phyloP scores from a whole-genome alignment of 2,888 invertebrate genomes.

The Steinernema scapterisci region DNA sequence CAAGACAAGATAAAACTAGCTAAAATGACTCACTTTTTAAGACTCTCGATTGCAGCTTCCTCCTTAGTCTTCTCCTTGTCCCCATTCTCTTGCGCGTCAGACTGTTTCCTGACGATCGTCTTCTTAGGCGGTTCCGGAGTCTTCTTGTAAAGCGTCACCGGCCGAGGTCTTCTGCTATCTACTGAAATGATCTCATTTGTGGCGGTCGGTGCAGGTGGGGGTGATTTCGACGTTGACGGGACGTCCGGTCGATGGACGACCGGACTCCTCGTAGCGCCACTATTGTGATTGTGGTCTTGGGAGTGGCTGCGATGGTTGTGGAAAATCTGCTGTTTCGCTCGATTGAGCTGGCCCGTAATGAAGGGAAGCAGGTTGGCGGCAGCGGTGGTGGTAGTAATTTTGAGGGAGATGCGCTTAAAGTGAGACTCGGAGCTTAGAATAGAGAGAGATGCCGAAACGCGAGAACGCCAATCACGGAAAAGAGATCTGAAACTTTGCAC shows the following conservation, averaged over 20 bases:
- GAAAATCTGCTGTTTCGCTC: slow-evolving; percentile 28
- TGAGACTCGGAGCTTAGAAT: too few species aligned
- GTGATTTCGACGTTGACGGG: background rate
- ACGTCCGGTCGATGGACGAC: background rate
- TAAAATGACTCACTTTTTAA: slow-evolving; percentile 29
- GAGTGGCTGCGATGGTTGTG: slow-evolving; percentile 19
- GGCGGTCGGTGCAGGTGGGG: too few species aligned
- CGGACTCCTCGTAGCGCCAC: background rate
- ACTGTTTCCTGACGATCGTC: background rate
- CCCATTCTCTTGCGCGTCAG: background rate
- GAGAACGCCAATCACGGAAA: too few species aligned
- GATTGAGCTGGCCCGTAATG: slow-evolving; percentile 26
- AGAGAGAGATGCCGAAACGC: too few species aligned
- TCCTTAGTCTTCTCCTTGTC: slow-evolving; percentile 13
- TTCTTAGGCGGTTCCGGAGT: background rate
- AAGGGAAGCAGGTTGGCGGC: slow-evolving; percentile 30
- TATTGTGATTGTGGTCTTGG: background rate
- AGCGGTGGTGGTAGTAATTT: slow-evolving; percentile 22
- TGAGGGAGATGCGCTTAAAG: background rate
- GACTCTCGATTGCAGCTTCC: background rate
- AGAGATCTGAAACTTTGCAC: too few species aligned
- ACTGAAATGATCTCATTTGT: slow-evolving; percentile 40
- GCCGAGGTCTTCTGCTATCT: slow-evolving; percentile 36
- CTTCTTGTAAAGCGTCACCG: slow-evolving; percentile 39
- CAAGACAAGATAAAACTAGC: too few species aligned